phyloP scores from a whole-genome alignment of 2,797 vertebrate species.

The Buphagus erythrorhynchus region DNA sequence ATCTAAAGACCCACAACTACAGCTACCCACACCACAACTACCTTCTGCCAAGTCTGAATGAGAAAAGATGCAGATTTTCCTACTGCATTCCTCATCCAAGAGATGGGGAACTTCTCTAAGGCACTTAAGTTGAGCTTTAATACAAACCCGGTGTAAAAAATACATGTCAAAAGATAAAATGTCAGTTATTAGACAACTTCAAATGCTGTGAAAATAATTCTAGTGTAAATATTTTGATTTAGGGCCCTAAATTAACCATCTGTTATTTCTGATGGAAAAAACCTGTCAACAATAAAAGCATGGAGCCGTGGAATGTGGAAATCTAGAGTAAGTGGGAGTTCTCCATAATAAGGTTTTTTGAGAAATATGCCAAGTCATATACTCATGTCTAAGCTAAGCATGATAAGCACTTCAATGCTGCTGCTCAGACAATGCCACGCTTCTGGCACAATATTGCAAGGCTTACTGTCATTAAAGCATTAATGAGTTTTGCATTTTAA shows the following conservation, averaged over 20 bases:
- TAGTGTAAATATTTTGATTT: constrained; percentile 43
- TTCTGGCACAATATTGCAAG: not conserved
- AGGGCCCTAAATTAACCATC: constrained; percentile 20
- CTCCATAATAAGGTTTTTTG: not conserved
- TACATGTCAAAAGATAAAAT: not conserved
- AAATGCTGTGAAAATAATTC: constrained; percentile 12
- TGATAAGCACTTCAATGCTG: not conserved
- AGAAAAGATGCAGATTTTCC: not conserved
- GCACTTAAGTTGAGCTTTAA: not conserved
- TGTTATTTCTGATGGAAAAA: constrained; percentile 31
- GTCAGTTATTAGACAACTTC: constrained; percentile 20
- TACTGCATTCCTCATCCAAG: not conserved
- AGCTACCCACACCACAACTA: not conserved
- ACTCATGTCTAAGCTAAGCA: not conserved
- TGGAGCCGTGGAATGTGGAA: not conserved
- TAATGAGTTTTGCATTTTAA: not conserved
- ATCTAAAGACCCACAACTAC: not conserved
- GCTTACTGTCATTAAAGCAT: not conserved
- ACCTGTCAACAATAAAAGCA: not conserved
- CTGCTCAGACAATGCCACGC: constrained; percentile 21
- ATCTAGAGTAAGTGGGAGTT: not conserved
- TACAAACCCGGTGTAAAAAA: not conserved
- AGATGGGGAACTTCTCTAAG: not conserved
- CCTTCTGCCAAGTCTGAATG: not conserved
- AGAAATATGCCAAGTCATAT: not conserved